Evolutionary conservation across 1,140 invertebrate species (phyloP), one percentile per base, ranked within the genome.

Genomic region (Scaptomyza hsui): DNA sequence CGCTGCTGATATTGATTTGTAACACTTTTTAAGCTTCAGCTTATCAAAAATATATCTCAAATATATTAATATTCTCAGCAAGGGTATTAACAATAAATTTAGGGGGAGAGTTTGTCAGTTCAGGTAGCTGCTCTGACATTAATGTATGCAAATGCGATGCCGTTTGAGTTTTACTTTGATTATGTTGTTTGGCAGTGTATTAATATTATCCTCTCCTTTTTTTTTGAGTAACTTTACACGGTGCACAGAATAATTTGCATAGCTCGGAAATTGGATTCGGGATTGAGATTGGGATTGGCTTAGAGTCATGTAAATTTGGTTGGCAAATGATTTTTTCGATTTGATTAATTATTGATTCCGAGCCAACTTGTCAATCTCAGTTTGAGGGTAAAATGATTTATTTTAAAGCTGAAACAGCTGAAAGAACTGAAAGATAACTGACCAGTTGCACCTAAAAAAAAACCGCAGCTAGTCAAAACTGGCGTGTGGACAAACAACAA

Each of bases 321-420:
- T 64, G 76, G 75, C 81, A 85, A 83, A 85, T 86, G 77, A 81
- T 86, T 88, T 86, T 65, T 70, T 63, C 69, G 55, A 21, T 76
- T 80, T 86, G 82, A 88, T 88, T 88, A 88, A 88, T 88, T 88
- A 89, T 88, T 88, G 78, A 88, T 88, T 88, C n/a, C n/a, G n/a
- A n/a, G n/a, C n/a, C n/a, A n/a, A n/a, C n/a, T n/a, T n/a, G n/a
- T n/a, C n/a, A n/a, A n/a, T n/a, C n/a, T n/a, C n/a, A n/a, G n/a
- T n/a, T n/a, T n/a, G n/a, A n/a, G n/a, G n/a, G n/a, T n/a, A 47
- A 49, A 69, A 72, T 77, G 60, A 80, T 74, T 62, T 52, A 52
- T 21, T 13, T 26, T 55, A 47, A 48, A 26, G 53, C 69, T 47
- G 48, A 39, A 45, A 15, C 56, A 56, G 44, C 53, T 61, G 70